Base-by-base conservation (phyloP, 2,113 vertebrate genomes). In the Todiramphus saurophagus region DNA sequence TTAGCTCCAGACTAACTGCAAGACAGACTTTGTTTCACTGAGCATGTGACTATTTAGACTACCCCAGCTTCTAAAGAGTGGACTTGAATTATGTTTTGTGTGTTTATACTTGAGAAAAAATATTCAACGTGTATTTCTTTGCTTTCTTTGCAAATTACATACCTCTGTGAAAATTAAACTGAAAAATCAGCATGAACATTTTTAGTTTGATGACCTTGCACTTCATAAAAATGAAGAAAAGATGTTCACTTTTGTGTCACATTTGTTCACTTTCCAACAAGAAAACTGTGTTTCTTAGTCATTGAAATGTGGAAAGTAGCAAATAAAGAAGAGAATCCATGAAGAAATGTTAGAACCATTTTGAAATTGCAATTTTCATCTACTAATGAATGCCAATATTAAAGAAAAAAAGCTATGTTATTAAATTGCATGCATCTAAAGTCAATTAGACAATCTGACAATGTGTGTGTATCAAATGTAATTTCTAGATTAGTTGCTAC, bases 231-330 rank as follows among this genome's bases (percentile, higher is more conserved):
- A 48, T 53, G 13, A 39, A 53, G 9, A 70, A 67, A 86, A 73
- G 1, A 25, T 7, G 0, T 2, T 33, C 4, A 0, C 2, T 55
- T 59, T 37, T 41, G 3, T 10, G 92, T 55, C 27, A 2, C 1
- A 0, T 21, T 73, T 81, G 70, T 60, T n/a, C 13, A 62, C 17
- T 41, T 77, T 70, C 9, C 24, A 78, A 25, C 3, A 51, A n/a
- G 44, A 35, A 80, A 75, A 63, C 5, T 13, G 7, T 43, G 2
- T 1, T 63, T 6, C 21, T 73, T 87, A n/a, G 7, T 59, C 16
- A 14, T 28, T 33, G 11, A 59, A 35, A 41, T 46, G 8, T 19
- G 12, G 9, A 79, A 76, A 50, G 6, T 43, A 76, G 10, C 15
- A 79, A 79, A 70, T 20, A 24, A 62, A 56, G 13, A 37, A 72